Base-by-base conservation (phyloP, 2,113 vertebrate genomes). In the Pyrgilauda ruficollis region DNA sequence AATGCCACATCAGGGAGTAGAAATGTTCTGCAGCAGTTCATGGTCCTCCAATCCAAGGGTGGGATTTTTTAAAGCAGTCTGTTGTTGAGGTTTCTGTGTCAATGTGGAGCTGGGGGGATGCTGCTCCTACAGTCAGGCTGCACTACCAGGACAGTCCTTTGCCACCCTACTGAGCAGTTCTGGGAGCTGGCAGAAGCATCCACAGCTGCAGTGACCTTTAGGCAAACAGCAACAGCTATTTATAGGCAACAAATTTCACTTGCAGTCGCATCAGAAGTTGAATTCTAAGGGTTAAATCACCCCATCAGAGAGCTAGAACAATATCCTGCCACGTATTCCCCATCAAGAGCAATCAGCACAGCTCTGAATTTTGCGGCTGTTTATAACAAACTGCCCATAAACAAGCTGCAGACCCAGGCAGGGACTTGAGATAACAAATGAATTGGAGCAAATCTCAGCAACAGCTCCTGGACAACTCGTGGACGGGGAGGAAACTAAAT, bases 401-500 rank as follows among this genome's bases (percentile, higher is more conserved):
- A 88, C 85, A 86, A 94, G 64, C 93, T 72, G 61, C 88, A 86
- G 56, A 92, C 22, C 72, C 43, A 44, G 93, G 85, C 85, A 95
- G 76, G 83, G 88, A 68, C 88, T 81, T 53, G 76, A 95, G 92
- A 86, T 94, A 88, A 96, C 89, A 86, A 96, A 95, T 95, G 85
- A 92, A 96, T 90, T 74, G 50, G 83, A 95, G 90, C 83, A 94
- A 96, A 96, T 94, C 93, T 94, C 82, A 88, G 87, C 93, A 92
- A 59, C 82, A 68, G 93, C 76, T 96, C 79, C 83, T 75, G 94
- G 92, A 72, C 72, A 68, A 72, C 86, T 86, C 27, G 14, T 59
- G 93, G 89, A 92, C 15, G 4, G 88, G 62, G 73, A 89, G 61
- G 93, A 93, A 97, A 90, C 61, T 39, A 93, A 96, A 97, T 97